These are phyloP conservation scores for Dendrolimus pini DNA, from an alignment of 2,888 invertebrate genomes.

Conservation along the genomic window DNA sequence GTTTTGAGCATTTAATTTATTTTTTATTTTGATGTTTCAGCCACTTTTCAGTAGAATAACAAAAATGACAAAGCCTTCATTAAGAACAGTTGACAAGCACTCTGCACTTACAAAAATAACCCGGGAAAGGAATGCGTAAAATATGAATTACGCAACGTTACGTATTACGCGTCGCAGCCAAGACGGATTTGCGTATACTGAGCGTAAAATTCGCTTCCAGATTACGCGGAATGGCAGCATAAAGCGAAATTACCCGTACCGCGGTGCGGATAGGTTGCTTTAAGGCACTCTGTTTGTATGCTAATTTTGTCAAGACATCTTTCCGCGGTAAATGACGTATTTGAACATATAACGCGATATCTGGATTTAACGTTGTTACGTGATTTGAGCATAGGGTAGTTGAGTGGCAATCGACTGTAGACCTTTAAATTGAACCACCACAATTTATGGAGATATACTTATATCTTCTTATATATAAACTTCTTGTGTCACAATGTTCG, in stretches of 20 bases:
- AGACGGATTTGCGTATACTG: conserved; percentile 33
- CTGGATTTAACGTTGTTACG: no score
- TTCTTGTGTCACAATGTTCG: no score
- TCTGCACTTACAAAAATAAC: not conserved
- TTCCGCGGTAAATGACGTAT: not conserved
- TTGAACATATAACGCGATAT: no score
- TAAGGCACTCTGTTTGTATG: not conserved
- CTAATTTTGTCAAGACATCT: not conserved
- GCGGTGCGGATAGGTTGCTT: not conserved
- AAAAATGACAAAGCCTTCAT: not conserved
- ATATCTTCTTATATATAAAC: no score
- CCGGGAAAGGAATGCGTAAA: not conserved
- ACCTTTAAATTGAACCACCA: no score
- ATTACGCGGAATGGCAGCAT: conserved; percentile 39
- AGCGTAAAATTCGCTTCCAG: conserved; percentile 35
- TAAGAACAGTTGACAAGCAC: not conserved
- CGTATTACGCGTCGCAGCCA: not conserved
- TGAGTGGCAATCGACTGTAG: no score
- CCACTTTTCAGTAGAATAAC: not conserved
- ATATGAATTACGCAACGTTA: not conserved
- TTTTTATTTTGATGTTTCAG: no score
- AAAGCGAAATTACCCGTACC: conserved; percentile 35
- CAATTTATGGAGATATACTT: no score
- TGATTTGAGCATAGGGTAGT: no score
- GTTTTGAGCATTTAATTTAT: no score